These are phyloP conservation scores for Drosophila biarmipes DNA, from an alignment of 1,140 invertebrate species.

Conservation along the genomic window DNA sequence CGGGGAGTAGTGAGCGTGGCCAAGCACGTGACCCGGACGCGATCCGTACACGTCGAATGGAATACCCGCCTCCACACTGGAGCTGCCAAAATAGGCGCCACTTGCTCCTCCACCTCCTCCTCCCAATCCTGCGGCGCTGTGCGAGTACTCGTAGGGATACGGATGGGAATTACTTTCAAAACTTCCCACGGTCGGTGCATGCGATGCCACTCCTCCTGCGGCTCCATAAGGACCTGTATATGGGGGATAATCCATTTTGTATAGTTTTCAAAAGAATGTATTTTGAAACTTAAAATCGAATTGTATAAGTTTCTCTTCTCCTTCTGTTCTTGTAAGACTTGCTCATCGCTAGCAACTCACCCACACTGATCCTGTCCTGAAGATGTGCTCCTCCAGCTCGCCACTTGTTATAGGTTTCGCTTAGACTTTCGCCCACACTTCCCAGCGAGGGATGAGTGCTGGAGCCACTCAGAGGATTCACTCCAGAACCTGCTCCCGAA, in stretches of 20 bases:
- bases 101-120: slow-evolving; percentile 3
- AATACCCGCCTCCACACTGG: slow-evolving; percentile 54
- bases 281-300: no score
- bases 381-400: slow-evolving; percentile 20
- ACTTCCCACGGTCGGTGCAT: slow-evolving; percentile 37
- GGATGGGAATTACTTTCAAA: slow-evolving; percentile 45
- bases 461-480: slow-evolving; percentile 23
- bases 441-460: slow-evolving; percentile 36
- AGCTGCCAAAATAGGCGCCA: slow-evolving; percentile 57
- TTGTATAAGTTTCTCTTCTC: no score
- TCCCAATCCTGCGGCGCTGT: slow-evolving; percentile 5
- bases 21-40: slow-evolving; percentile 32
- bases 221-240: slow-evolving; percentile 52
- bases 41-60: slow-evolving; percentile 75
- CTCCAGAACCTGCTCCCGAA: slow-evolving; percentile 7
- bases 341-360: slow-evolving; percentile 49
- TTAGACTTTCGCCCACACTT: slow-evolving; percentile 59
- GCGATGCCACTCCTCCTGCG: slow-evolving; percentile 18
- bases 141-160: slow-evolving; percentile 68
- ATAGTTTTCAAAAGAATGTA: not conserved
- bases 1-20: slow-evolving; percentile 52
- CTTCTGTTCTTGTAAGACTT: not conserved
- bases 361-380: slow-evolving; percentile 74
- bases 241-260: no score
- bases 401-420: slow-evolving; percentile 70